These are phyloP conservation scores for Drosophila rufa DNA, from an alignment of 1,140 invertebrate species.

Conservation along the genomic window DNA sequence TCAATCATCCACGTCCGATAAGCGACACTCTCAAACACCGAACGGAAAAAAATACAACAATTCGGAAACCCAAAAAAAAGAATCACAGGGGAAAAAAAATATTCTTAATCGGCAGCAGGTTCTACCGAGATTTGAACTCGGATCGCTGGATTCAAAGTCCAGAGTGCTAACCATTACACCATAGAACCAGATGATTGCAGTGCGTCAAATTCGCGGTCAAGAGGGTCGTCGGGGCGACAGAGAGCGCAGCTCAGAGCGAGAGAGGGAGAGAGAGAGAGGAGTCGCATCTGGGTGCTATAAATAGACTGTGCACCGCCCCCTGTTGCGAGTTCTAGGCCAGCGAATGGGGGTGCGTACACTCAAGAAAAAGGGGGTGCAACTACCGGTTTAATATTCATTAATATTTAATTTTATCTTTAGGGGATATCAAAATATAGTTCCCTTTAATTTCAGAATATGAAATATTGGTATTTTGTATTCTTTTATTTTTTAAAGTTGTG, in stretches of 20 bases:
- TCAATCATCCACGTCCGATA: slow-evolving; percentile 49
- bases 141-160: slow-evolving; percentile 96
- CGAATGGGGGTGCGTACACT: slow-evolving; percentile 4
- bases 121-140: slow-evolving; percentile 94
- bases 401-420: too few species aligned
- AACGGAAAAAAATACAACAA: not conserved
- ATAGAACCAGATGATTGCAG: slow-evolving; percentile 30
- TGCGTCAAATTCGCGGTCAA: not conserved
- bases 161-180: slow-evolving; percentile 89
- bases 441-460: too few species aligned
- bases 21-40: slow-evolving; percentile 22
- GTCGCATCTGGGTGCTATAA: slow-evolving; percentile 3
- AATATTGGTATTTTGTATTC: too few species aligned
- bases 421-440: too few species aligned
- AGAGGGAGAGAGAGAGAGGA: not conserved
- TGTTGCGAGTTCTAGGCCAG: not conserved
- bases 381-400: too few species aligned
- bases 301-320: not conserved
- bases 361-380: not conserved
- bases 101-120: slow-evolving; percentile 85
- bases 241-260: not conserved
- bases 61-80: slow-evolving; percentile 1
- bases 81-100: not conserved
- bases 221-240: not conserved
- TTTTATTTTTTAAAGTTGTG: too few species aligned